Conservation (phyloP, 92 coral and sea anemone genomes). For the Isaurus tuberculatus region DNA sequence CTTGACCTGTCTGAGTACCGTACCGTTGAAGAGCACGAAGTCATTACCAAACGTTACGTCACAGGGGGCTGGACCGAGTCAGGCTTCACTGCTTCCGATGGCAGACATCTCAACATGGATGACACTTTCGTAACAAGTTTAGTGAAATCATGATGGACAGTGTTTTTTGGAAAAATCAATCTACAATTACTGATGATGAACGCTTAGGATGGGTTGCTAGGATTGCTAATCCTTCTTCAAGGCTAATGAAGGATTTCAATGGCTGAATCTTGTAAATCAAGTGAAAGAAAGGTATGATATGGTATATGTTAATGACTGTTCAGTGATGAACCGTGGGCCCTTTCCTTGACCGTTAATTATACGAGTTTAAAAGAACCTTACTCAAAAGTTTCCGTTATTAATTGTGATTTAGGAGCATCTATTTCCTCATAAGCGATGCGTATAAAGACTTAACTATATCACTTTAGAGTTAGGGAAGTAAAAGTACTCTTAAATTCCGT, state of each 20-base stretch:
- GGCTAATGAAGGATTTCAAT: conserved; percentile 85
- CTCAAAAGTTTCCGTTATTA: conserved; percentile 32
- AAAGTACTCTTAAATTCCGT: not conserved
- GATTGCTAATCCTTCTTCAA: conserved; percentile 58
- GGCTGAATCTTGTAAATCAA: conserved; percentile 76
- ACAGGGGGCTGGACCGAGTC: conserved; percentile 86
- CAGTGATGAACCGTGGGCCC: not conserved
- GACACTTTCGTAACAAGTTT: conserved; percentile 59
- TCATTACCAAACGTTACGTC: conserved; percentile 82
- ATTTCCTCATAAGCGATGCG: conserved; percentile 28
- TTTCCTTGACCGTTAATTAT: conserved; percentile 37
- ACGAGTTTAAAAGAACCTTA: conserved; percentile 14
- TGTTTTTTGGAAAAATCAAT: conserved; percentile 41
- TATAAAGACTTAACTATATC: conserved; percentile 15
- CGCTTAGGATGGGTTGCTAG: conserved; percentile 47
- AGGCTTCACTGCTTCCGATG: conserved; percentile 15
- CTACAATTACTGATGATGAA: conserved; percentile 62
- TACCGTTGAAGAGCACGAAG: conserved; percentile 54
- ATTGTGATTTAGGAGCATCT: conserved; percentile 26
- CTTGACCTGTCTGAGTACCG: conserved; percentile 19
- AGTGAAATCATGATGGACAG: conserved; percentile 68
- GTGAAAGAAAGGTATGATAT: conserved; percentile 67
- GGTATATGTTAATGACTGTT: conserved; percentile 36
- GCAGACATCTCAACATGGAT: conserved; percentile 79
- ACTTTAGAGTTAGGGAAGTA: not conserved